These are phyloP conservation scores for Poeciliopsis turrubarensis DNA, from an alignment of 2,113 vertebrate genomes.

Conservation along the genomic window DNA sequence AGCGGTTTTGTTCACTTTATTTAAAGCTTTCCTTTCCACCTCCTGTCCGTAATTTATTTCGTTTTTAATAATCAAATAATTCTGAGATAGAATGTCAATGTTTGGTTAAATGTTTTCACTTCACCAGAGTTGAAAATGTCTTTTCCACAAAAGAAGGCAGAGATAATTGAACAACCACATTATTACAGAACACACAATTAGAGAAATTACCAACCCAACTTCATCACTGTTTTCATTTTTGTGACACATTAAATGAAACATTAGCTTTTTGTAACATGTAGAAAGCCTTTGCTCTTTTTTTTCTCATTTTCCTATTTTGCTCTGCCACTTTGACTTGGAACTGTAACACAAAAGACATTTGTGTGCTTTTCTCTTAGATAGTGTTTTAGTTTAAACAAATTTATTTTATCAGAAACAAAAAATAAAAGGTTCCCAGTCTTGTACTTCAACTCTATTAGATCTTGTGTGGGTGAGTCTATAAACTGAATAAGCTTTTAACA, in stretches of 20 bases:
- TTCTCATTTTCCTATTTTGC: no score
- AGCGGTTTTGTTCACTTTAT: not conserved
- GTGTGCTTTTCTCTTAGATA: no score
- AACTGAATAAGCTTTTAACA: no score
- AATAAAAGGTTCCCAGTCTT: not conserved
- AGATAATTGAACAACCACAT: not conserved
- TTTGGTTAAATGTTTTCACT: not conserved
- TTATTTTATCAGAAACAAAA: not conserved
- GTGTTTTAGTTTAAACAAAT: no score
- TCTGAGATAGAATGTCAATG: not conserved
- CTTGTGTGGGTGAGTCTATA: not conserved
- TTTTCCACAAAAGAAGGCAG: not conserved
- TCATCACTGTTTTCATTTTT: not conserved
- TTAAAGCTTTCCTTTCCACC: not conserved
- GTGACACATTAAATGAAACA: no score
- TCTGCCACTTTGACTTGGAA: not conserved
- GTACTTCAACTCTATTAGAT: not conserved
- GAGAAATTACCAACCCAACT: not conserved
- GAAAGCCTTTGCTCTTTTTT: not conserved
- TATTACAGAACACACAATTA: not conserved
- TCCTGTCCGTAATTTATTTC: not conserved
- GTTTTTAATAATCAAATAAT: not conserved
- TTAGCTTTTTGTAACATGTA: not conserved
- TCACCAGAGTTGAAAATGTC: not conserved
- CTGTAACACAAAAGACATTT: not conserved